phyloP scores from a whole-genome alignment of 2,113 vertebrate species.

The Halichoeres trimaculatus region DNA sequence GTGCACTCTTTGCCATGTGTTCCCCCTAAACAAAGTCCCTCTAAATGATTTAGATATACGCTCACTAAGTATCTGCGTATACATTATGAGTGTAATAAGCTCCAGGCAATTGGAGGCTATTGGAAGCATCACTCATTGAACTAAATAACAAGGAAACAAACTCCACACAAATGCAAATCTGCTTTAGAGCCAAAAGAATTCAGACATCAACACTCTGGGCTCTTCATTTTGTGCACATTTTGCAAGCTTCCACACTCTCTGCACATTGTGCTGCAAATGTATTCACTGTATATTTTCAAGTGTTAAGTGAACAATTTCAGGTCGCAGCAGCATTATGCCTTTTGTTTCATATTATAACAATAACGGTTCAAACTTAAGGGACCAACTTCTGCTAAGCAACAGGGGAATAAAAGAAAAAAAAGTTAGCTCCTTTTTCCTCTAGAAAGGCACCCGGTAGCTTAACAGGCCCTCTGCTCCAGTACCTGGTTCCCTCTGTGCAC shows the following conservation, averaged over 20 bases:
- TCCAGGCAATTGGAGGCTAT: constrained; percentile 68
- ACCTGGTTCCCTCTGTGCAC: constrained; percentile 81
- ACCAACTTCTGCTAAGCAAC: constrained; percentile 68
- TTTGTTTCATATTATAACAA: constrained; percentile 67
- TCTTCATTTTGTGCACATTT: constrained; percentile 42
- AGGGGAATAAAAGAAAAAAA: constrained; percentile 68
- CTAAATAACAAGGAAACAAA: constrained; percentile 66
- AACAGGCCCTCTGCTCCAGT: constrained; percentile 79
- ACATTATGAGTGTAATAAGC: constrained; percentile 76
- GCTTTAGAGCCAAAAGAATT: constrained; percentile 40
- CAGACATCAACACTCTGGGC: constrained; percentile 39
- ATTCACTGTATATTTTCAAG: constrained; percentile 39
- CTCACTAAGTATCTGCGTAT: constrained; percentile 77
- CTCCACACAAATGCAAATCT: constrained; percentile 56
- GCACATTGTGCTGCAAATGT: constrained; percentile 32
- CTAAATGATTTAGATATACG: constrained; percentile 80
- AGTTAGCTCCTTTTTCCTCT: constrained; percentile 68
- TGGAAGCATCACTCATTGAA: constrained; percentile 65
- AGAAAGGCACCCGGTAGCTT: constrained; percentile 77
- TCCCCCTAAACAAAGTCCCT: constrained; percentile 67
- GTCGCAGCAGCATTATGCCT: constrained; percentile 42
- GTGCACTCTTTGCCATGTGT: constrained; percentile 65
- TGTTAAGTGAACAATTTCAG: constrained; percentile 53
- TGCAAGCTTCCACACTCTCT: constrained; percentile 22
- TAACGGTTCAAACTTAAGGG: constrained; percentile 74